Percentiles rank a stretch among this genome's conserved stretches.
Evolutionary conservation across 2,888 invertebrate species (phyloP).

Genomic region (Shargacucullia verbasci): DNA sequence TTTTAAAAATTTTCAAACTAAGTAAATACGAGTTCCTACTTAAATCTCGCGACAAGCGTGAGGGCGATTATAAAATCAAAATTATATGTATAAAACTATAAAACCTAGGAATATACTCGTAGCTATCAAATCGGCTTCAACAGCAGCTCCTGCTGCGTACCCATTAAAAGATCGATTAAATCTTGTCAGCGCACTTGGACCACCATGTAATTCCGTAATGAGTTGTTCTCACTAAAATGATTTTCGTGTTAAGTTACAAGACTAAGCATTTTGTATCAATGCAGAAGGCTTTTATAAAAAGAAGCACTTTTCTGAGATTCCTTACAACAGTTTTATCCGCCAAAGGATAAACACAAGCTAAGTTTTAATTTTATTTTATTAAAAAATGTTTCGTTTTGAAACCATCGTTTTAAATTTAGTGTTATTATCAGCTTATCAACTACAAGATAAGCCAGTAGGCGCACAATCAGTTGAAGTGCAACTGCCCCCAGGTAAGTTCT

Average conservation of each 20-base stretch:
- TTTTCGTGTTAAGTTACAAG: slow-evolving; percentile 62
- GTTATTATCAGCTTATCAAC: slow-evolving; percentile 62
- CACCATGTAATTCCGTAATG: slow-evolving; percentile 45
- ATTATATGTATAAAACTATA: too few relatives aligned
- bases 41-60: too few relatives aligned
- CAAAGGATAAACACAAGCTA: slow-evolving; percentile 25
- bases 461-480: slow-evolving; percentile 74
- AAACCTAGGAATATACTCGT: not conserved
- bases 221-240: slow-evolving; percentile 67
- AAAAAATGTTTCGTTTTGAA: slow-evolving; percentile 61
- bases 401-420: slow-evolving; percentile 59
- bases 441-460: slow-evolving; percentile 67
- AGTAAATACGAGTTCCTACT: too few relatives aligned
- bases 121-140: slow-evolving; percentile 3
- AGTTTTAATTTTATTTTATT: not conserved
- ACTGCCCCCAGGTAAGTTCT: slow-evolving; percentile 72
- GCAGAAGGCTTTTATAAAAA: slow-evolving; percentile 44
- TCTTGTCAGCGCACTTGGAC: slow-evolving; percentile 57
- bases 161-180: slow-evolving; percentile 57
- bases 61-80: too few relatives aligned
- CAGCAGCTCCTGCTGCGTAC: slow-evolving; percentile 28
- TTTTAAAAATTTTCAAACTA: too few relatives aligned
- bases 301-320: slow-evolving; percentile 5
- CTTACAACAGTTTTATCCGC: slow-evolving; percentile 35
- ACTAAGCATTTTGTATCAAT: slow-evolving; percentile 14